Conservation (phyloP, 2,888 invertebrate genomes). For the Noctuana brunneofusca region DNA sequence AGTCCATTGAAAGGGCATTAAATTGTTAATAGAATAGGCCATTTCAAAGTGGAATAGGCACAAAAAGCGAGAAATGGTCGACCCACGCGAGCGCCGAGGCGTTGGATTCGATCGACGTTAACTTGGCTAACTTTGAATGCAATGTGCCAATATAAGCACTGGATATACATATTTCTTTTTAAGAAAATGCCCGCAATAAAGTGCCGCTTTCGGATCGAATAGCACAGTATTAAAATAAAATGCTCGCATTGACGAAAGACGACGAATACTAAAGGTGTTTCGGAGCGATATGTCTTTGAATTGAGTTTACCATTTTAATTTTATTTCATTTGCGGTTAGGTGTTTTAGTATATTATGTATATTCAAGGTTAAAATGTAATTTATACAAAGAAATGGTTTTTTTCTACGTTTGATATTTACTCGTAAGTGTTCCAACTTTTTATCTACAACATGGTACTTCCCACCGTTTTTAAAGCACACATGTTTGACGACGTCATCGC, state of each 20-base stretch:
- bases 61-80: conserved; percentile 8
- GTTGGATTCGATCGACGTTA: not conserved
- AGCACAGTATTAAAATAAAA: conserved; percentile 7
- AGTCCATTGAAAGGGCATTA: conserved; percentile 12
- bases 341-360: too few species aligned
- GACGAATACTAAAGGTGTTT: not conserved
- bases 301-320: too few species aligned
- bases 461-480: not conserved
- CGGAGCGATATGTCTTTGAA: not conserved
- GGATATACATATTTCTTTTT: conserved; percentile 13
- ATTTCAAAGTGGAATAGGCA: conserved; percentile 9
- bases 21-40: conserved; percentile 25
- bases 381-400: not conserved
- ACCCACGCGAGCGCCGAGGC: conserved; percentile 1
- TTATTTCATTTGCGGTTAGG: too few species aligned
- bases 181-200: not conserved
- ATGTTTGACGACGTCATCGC: conserved; percentile 1
- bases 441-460: not conserved
- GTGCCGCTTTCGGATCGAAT: not conserved
- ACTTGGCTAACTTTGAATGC: conserved; percentile 12
- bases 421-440: not conserved
- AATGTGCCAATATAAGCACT: conserved; percentile 1
- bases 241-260: not conserved
- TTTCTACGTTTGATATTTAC: not conserved
- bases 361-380: too few species aligned